Base-by-base conservation (phyloP, 2,888 invertebrate species). In the Serripes groenlandicus region DNA sequence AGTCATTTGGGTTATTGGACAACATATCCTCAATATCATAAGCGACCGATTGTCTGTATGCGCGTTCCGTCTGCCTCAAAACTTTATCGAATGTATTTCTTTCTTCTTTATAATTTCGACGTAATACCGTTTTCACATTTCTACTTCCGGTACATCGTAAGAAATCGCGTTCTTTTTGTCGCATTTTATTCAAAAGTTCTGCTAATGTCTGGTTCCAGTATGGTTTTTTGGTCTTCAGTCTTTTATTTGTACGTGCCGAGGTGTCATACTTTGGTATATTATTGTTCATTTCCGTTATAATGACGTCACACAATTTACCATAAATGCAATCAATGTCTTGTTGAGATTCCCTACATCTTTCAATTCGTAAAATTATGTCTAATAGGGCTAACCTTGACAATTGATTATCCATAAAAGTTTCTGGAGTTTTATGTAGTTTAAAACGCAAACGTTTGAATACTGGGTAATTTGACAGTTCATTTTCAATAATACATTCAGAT, bases 1-100 rank as follows among this genome's bases (percentile, higher is more conserved):
- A 81, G 32, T 75, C 81, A 26, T 66, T 73, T 4, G 85, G 81
- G 56, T 78, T 71, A 5, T 64, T 73, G n/a, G 81, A 28, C 4
- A 52, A 42, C 21, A 81, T 34, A 9, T 42, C 34, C 52, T 81
- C 81, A 30, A 85, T 81, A 7, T 75, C 75, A n/a, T 32, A 18
- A 1, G 66, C 71, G 0, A 66, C 15, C 4, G 60, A 26, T 28
- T 56, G 30, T 62, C 72, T 60, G 34, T 81, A 78, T 3, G 60
- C 35, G 5, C 78, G 71, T 77, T 83, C 76, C 1, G 80, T 21
- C 35, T 21, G 49, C 0, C 75, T 15, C 5, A 78, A 30, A 21
- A 52, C 15, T 62, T 77, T 77, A 35, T 71, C 72, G 64, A 71
- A 77, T 4, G 1, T 2, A 26, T 77, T 49, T 5, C 15, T 49